These are phyloP conservation scores for Misgurnus anguillicaudatus DNA, from an alignment of 2,113 vertebrate genomes.

Conservation along the genomic window DNA sequence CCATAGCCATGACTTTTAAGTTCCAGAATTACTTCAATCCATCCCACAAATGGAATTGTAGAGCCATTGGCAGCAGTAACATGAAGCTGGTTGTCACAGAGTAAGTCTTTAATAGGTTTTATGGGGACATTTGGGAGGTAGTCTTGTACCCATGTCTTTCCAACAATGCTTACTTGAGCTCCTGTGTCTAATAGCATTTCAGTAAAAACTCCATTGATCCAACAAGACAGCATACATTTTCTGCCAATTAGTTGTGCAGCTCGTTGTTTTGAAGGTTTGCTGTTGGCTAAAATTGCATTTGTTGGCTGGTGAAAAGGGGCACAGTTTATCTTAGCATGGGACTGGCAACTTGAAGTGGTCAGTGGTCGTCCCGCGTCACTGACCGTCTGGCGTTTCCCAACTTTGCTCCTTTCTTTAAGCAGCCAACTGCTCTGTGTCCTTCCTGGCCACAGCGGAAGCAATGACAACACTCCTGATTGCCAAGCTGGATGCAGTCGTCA, in stretches of 20 bases:
- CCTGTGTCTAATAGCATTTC: constrained; percentile 51
- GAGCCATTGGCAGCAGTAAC: constrained; percentile 55
- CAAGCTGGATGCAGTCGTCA: not conserved
- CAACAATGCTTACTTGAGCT: constrained; percentile 41
- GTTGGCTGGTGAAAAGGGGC: not conserved
- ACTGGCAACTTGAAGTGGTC: not conserved
- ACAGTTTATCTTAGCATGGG: not conserved
- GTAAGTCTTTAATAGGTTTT: constrained; percentile 13
- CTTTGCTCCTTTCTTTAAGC: not conserved
- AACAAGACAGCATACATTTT: constrained; percentile 45
- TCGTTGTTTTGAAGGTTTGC: not conserved
- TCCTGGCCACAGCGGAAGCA: not conserved
- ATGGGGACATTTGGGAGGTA: constrained; percentile 22
- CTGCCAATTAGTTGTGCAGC: constrained; percentile 37
- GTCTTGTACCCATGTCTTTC: constrained; percentile 30
- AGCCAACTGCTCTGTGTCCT: constrained; percentile 20
- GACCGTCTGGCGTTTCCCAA: not conserved
- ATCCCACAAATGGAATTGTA: constrained; percentile 49
- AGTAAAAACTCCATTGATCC: constrained; percentile 37
- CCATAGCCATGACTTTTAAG: constrained; percentile 39
- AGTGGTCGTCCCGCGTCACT: constrained; percentile 37
- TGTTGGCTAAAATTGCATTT: not conserved
- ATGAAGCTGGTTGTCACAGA: constrained; percentile 6
- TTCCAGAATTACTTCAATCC: constrained; percentile 43
- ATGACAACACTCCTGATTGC: not conserved